Percentiles rank a stretch among this genome's conserved stretches.
phyloP scores from a whole-genome alignment of 2,888 invertebrate genomes.

The Itoplectis maculator region DNA sequence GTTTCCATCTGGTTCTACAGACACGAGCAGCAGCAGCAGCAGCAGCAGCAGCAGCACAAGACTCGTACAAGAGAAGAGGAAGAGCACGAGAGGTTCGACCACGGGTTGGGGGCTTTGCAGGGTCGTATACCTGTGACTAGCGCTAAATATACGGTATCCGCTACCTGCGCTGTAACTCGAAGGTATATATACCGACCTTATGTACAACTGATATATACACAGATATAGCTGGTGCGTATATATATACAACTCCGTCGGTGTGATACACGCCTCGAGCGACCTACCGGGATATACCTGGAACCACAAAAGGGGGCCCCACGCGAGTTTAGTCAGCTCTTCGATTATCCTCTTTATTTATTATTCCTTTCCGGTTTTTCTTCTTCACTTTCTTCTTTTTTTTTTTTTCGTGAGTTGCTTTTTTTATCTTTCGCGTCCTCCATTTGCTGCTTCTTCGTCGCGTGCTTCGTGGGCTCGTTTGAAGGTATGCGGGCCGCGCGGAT shows the following conservation, averaged over 20 bases:
- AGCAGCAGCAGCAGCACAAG: too few relatives aligned
- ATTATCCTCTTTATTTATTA: background rate
- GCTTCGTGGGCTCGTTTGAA: too few relatives aligned
- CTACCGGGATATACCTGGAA: conserved; percentile 8
- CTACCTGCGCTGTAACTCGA: conserved; percentile 41
- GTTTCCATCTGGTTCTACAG: conserved; percentile 58
- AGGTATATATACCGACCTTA: background rate
- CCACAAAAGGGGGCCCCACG: background rate
- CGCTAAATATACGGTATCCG: conserved; percentile 57
- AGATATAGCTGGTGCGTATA: background rate
- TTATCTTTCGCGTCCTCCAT: background rate
- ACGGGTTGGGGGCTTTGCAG: conserved; percentile 10
- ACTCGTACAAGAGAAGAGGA: conserved; percentile 22
- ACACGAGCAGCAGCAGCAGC: too few relatives aligned
- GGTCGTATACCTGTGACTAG: conserved; percentile 58
- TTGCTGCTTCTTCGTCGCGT: background rate
- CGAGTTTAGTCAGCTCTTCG: conserved; percentile 5
- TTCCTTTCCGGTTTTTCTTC: too few relatives aligned
- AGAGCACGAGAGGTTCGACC: conserved; percentile 36
- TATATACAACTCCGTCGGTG: conserved; percentile 1
- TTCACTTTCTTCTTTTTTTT: background rate
- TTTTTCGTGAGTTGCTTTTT: background rate
- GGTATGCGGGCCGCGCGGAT: too few relatives aligned
- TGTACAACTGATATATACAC: conserved; percentile 17
- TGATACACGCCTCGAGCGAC: background rate